These are phyloP conservation scores for Onychostruthus taczanowskii DNA, from an alignment of 2,113 vertebrate genomes.

Conservation along the genomic window DNA sequence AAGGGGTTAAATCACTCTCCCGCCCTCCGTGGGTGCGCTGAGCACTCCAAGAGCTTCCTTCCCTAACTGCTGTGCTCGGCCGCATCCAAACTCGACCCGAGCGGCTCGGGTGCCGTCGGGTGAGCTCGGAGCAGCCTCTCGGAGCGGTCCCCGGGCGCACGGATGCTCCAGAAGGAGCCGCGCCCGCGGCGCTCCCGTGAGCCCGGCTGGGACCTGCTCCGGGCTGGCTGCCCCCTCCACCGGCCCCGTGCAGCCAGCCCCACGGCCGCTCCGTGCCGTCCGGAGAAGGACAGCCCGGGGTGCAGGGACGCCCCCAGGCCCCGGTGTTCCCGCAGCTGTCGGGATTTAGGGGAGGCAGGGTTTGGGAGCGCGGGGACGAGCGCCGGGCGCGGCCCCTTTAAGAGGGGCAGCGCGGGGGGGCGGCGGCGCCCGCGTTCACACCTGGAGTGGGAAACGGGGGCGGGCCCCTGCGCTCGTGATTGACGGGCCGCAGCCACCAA, in stretches of 20 bases:
- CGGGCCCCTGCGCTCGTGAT: constrained; percentile 67
- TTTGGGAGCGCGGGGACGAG: background rate
- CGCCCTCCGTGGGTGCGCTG: fast-evolving
- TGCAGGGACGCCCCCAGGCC: fast-evolving
- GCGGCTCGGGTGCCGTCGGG: background rate
- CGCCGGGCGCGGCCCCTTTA: constrained; percentile 74
- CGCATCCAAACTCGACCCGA: background rate
- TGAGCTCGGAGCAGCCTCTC: background rate
- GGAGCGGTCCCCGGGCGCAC: fast-evolving
- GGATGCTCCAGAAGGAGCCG: fast-evolving
- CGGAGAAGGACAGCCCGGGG: fast-evolving
- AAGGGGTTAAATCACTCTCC: background rate
- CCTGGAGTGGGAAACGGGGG: constrained; percentile 87
- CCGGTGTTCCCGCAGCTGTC: fast-evolving
- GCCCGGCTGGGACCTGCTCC: fast-evolving
- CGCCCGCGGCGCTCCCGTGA: fast-evolving
- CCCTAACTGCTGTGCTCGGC: background rate
- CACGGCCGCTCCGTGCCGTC: fast-evolving
- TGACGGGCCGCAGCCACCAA: constrained; percentile 62
- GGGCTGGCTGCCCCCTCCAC: fast-evolving
- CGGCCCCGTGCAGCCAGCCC: background rate
- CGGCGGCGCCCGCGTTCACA: constrained; percentile 81
- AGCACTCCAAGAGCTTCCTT: background rate
- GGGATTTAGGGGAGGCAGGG: fast-evolving
- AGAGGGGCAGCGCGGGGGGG: constrained; percentile 35